Evolutionary conservation across 2,797 vertebrate genomes (phyloP).

Genomic region (Zalophus californianus): DNA sequence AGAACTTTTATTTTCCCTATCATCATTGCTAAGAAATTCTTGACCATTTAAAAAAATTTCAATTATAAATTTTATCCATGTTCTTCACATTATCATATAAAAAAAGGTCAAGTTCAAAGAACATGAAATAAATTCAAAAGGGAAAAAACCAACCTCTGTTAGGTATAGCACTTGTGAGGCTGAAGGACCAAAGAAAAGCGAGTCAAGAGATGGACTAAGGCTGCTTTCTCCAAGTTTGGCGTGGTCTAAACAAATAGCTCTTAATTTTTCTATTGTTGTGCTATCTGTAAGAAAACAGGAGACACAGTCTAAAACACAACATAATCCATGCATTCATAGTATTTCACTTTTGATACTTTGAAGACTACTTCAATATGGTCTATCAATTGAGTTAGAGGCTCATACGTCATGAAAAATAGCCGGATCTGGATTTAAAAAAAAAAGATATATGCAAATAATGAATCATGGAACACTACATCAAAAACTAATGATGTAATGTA

Average conservation of each 20-base stretch:
- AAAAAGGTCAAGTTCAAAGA: conserved; percentile 61
- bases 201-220: conserved; percentile 98
- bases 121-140: background rate
- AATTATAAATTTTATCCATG: background rate
- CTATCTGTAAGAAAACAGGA: conserved; percentile 92
- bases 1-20: conserved; percentile 3
- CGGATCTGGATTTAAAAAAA: background rate
- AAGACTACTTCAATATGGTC: background rate
- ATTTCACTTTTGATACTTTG: conserved; percentile 32
- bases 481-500: too few species aligned
- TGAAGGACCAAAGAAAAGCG: conserved; percentile 98
- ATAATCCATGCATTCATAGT: background rate
- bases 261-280: conserved; percentile 97
- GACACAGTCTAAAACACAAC: conserved; percentile 32
- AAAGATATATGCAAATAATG: too few species aligned
- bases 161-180: conserved; percentile 99
- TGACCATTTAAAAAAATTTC: background rate
- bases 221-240: conserved; percentile 99
- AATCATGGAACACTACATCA: too few species aligned
- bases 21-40: conserved; percentile 8
- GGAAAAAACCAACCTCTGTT: conserved; percentile 94
- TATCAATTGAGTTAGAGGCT: background rate
- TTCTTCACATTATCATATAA: background rate
- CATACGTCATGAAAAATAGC: background rate
- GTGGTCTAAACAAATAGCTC: conserved; percentile 98